phyloP scores from a whole-genome alignment of 2,113 vertebrate species.

The Lophotis ruficrista region DNA sequence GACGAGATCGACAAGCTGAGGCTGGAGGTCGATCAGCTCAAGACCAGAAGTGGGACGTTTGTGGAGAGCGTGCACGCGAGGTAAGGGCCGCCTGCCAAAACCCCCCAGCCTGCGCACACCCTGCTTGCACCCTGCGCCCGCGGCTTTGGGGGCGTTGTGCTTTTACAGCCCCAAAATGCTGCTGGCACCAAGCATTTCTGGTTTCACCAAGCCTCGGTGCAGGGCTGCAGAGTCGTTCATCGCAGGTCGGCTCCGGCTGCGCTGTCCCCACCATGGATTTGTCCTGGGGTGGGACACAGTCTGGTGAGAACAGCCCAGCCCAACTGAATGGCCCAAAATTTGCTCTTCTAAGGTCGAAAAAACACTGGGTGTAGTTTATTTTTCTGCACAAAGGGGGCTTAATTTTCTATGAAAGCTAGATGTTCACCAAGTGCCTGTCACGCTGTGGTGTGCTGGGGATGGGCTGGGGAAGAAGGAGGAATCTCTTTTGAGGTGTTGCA shows the following conservation, averaged over 20 bases:
- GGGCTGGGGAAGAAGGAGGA: not conserved
- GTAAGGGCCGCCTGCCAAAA: conserved; percentile 62
- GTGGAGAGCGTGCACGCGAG: conserved; percentile 87
- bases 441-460: not conserved
- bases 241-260: not conserved
- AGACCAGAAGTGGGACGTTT: conserved; percentile 87
- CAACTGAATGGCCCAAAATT: not conserved
- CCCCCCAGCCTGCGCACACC: not conserved
- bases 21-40: conserved; percentile 93
- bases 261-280: not conserved
- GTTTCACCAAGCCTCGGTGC: no score
- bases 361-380: not conserved
- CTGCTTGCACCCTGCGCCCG: accelerated
- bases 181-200: not conserved
- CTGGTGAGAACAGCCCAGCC: not conserved
- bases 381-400: not conserved
- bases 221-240: not conserved
- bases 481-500: not conserved
- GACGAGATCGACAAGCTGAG: conserved; percentile 95
- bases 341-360: not conserved
- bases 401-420: not conserved
- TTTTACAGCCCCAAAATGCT: not conserved
- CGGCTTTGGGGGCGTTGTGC: accelerated
- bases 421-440: not conserved
- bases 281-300: not conserved